Evolutionary conservation across 2,113 vertebrate species (phyloP).

Genomic region (Ameiurus melas): DNA sequence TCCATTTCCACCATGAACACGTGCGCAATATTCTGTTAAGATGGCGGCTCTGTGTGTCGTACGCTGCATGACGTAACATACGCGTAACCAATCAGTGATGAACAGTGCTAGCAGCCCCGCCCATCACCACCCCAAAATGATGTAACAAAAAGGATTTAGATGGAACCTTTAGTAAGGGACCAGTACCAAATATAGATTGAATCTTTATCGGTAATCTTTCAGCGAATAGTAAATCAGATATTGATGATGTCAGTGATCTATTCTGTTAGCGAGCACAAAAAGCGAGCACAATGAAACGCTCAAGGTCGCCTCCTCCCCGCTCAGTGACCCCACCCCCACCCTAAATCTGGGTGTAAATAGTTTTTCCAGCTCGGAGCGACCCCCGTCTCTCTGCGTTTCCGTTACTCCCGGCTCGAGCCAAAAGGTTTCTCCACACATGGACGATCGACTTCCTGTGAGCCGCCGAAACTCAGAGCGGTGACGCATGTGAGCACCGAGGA

Average conservation of each 20-base stretch:
- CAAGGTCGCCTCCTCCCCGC: slow-evolving; percentile 53
- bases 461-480: slow-evolving; percentile 67
- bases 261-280: no score
- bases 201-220: background rate
- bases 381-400: slow-evolving; percentile 73
- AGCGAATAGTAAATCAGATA: background rate
- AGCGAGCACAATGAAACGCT: slow-evolving; percentile 46
- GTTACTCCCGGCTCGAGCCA: slow-evolving; percentile 73
- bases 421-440: slow-evolving; percentile 80
- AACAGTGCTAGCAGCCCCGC: background rate
- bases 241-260: background rate
- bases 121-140: background rate
- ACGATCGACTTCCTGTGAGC: slow-evolving; percentile 74
- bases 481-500: slow-evolving; percentile 69
- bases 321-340: slow-evolving; percentile 43
- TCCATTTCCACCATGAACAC: background rate
- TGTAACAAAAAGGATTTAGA: background rate
- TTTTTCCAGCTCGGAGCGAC: slow-evolving; percentile 75
- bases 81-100: background rate
- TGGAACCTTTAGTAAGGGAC: background rate
- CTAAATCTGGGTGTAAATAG: slow-evolving; percentile 59
- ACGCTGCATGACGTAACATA: background rate
- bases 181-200: background rate
- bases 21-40: background rate
- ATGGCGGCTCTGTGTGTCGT: background rate